phyloP scores from a whole-genome alignment of 2,797 vertebrate species.

The Clarias laeviceps region DNA sequence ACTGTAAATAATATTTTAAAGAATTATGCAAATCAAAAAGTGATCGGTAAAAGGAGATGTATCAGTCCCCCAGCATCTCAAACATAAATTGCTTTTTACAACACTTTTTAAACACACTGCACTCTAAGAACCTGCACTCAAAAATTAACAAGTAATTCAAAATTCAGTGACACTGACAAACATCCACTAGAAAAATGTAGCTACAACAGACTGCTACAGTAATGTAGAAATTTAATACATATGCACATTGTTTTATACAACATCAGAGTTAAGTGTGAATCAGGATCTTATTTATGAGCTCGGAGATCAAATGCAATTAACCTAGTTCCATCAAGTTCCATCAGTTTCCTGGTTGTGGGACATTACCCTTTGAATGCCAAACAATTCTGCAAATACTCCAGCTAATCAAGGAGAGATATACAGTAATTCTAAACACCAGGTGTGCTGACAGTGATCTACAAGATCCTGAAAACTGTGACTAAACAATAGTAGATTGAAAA shows the following conservation, averaged over 20 bases:
- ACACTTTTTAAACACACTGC: too few relatives aligned
- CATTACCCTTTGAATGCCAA: not conserved
- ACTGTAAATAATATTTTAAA: too few relatives aligned
- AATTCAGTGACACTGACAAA: not conserved
- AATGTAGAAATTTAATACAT: not conserved
- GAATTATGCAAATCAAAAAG: not conserved
- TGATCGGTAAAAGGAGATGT: not conserved
- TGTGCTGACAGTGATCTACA: not conserved
- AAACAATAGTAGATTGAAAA: not conserved
- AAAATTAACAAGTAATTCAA: not conserved
- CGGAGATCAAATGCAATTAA: not conserved
- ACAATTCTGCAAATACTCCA: not conserved
- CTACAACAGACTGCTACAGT: not conserved
- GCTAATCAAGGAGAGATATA: not conserved
- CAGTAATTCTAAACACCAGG: not conserved
- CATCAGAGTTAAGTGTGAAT: not conserved
- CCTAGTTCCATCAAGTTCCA: too few relatives aligned
- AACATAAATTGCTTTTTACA: not conserved
- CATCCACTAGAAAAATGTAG: not conserved
- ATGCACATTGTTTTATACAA: not conserved
- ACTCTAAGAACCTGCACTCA: too few relatives aligned
- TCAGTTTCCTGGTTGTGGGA: not conserved
- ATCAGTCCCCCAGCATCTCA: not conserved
- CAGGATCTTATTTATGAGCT: not conserved
- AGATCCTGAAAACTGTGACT: not conserved